A percentile compares a stretch with the other conserved stretches of the same genome.
These are phyloP conservation scores for Euclidia mi DNA, from an alignment of 2,888 invertebrate genomes.

Conservation along the genomic window DNA sequence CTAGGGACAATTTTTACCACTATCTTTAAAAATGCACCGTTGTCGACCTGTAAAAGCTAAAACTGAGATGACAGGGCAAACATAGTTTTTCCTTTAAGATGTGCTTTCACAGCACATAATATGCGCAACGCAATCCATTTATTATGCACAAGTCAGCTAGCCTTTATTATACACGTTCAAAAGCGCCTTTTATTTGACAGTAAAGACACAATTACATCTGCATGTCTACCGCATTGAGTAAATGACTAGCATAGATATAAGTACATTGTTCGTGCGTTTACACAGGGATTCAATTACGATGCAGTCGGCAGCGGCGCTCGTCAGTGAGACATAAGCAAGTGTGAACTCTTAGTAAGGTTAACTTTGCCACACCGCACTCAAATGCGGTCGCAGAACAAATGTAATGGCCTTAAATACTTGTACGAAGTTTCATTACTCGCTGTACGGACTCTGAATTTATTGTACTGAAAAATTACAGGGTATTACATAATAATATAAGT, in stretches of 20 bases:
- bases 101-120: no score
- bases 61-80: no score
- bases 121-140: no score
- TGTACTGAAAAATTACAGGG: no score
- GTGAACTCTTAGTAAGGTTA: constrained; percentile 25
- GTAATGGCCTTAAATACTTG: constrained; percentile 10
- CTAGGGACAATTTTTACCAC: no score
- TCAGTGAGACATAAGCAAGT: background rate
- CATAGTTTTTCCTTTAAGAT: no score
- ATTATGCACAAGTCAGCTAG: background rate
- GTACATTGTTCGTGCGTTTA: constrained; percentile 18
- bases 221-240: constrained; percentile 8
- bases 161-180: background rate
- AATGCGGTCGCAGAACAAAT: constrained; percentile 8
- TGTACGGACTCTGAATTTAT: no score
- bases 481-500: no score
- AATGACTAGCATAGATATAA: constrained; percentile 7
- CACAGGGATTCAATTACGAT: constrained; percentile 43
- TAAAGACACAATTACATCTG: constrained; percentile 5
- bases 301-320: constrained; percentile 27
- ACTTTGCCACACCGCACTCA: constrained; percentile 2
- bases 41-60: no score
- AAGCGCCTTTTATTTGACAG: background rate
- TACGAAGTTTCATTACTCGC: constrained; percentile 5
- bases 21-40: no score